Conservation (phyloP, 1,140 invertebrate genomes). For the Pachyrhynchus sulphureomaculatus region DNA sequence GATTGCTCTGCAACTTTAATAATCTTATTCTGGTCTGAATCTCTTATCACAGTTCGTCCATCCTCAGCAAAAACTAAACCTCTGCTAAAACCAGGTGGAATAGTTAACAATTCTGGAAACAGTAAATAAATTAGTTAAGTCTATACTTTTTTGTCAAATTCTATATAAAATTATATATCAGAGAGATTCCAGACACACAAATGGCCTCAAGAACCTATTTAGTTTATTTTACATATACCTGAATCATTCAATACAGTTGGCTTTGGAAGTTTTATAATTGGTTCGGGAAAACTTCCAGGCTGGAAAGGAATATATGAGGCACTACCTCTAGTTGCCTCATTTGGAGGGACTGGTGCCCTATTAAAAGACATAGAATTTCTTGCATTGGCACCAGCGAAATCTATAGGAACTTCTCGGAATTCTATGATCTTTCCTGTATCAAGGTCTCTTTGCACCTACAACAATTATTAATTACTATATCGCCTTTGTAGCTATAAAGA, state of each 20-base stretch:
- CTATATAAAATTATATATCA: too few relatives aligned
- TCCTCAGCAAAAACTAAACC: slow-evolving; percentile 60
- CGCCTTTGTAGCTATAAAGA: background rate
- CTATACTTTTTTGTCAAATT: too few relatives aligned
- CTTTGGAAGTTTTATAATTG: slow-evolving; percentile 37
- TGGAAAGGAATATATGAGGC: slow-evolving; percentile 75
- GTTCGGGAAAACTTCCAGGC: slow-evolving; percentile 76
- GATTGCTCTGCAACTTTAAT: background rate
- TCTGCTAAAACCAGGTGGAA: slow-evolving; percentile 64
- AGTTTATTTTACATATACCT: too few relatives aligned
- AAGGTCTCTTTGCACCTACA: slow-evolving; percentile 65
- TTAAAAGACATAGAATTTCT: slow-evolving; percentile 77
- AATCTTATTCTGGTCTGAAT: background rate
- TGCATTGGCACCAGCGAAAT: slow-evolving; percentile 63
- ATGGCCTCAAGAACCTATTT: too few relatives aligned
- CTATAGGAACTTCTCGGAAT: slow-evolving; percentile 66
- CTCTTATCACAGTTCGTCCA: slow-evolving; percentile 47
- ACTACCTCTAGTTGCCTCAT: slow-evolving; percentile 66
- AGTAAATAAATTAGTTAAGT: too few relatives aligned
- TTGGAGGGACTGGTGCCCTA: slow-evolving; percentile 60
- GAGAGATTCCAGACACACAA: too few relatives aligned
- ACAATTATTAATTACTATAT: background rate
- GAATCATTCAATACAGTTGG: slow-evolving; percentile 7
- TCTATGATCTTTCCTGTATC: slow-evolving; percentile 68
- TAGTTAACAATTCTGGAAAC: slow-evolving; percentile 57